phyloP scores from a whole-genome alignment of 2,888 invertebrate species.

The Ormyrus thymus region DNA sequence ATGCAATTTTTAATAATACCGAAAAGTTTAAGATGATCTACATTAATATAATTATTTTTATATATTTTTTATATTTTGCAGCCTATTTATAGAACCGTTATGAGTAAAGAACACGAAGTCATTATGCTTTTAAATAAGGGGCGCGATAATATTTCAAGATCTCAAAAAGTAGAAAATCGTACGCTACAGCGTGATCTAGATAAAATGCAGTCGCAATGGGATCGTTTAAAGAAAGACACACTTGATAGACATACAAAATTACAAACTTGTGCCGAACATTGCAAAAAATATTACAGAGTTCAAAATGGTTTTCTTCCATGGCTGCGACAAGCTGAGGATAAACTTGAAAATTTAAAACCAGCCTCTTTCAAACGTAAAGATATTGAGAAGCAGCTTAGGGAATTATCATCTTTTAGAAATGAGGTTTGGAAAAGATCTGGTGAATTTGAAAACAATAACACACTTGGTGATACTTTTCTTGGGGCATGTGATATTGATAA shows the following conservation, averaged over 20 bases:
- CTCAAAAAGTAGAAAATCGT: slow-evolving; percentile 77
- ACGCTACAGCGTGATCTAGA: slow-evolving; percentile 87
- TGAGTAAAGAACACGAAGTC: slow-evolving; percentile 93
- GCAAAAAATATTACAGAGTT: slow-evolving; percentile 90
- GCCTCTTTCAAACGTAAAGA: slow-evolving; percentile 89
- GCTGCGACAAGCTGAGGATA: slow-evolving; percentile 91
- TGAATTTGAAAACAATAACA: slow-evolving; percentile 92
- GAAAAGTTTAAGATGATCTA: slow-evolving; percentile 9
- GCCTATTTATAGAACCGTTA: slow-evolving; percentile 91
- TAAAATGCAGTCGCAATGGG: slow-evolving; percentile 93
- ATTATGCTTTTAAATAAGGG: slow-evolving; percentile 96
- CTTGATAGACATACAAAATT: slow-evolving; percentile 90
- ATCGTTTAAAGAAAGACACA: slow-evolving; percentile 90
- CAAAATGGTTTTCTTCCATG: slow-evolving; percentile 92
- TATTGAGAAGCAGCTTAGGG: slow-evolving; percentile 90
- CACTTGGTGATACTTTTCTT: slow-evolving; percentile 91
- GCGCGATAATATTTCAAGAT: slow-evolving; percentile 79
- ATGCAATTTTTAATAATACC: not conserved
- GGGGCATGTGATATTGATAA: slow-evolving; percentile 93
- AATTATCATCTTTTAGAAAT: slow-evolving; percentile 91
- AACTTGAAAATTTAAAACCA: slow-evolving; percentile 85
- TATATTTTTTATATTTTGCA: slow-evolving; percentile 59
- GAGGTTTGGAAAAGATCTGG: slow-evolving; percentile 96
- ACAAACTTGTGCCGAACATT: slow-evolving; percentile 91
- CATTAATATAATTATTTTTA: slow-evolving; percentile 27